A percentile compares a stretch with the other conserved stretches of the same genome.
These are phyloP conservation scores for Uropsilus gracilis DNA, from an alignment of 2,113 vertebrate species.

Conservation along the genomic window DNA sequence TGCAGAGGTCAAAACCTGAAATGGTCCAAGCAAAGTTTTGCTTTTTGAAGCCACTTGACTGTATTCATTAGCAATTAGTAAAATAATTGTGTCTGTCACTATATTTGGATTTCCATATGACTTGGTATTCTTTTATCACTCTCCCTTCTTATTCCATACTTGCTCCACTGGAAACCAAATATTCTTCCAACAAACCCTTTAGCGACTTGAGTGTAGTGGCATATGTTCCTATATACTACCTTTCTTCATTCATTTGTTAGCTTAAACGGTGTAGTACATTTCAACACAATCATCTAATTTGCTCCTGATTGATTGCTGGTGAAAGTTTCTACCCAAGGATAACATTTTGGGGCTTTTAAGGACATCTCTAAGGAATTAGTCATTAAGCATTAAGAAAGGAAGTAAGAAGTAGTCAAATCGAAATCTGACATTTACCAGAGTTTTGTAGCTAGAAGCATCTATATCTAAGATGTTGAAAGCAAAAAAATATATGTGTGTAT, in stretches of 20 bases:
- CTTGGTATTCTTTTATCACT: constrained; percentile 86
- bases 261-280: constrained; percentile 81
- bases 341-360: constrained; percentile 84
- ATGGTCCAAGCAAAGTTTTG: constrained; percentile 88
- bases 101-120: constrained; percentile 88
- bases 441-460: constrained; percentile 81
- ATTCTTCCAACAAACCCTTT: constrained; percentile 82
- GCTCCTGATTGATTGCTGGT: constrained; percentile 84
- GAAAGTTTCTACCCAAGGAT: constrained; percentile 85
- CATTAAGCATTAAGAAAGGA: constrained; percentile 84
- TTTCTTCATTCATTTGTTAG: constrained; percentile 86
- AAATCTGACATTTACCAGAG: constrained; percentile 82
- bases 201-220: constrained; percentile 79
- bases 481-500: constrained; percentile 20
- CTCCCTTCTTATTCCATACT: constrained; percentile 81
- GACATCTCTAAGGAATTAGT: constrained; percentile 83
- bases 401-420: constrained; percentile 82
- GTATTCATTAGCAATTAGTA: constrained; percentile 92
- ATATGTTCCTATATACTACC: constrained; percentile 80
- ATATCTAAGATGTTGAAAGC: constrained; percentile 83
- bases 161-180: constrained; percentile 83
- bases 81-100: constrained; percentile 90
- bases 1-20: constrained; percentile 89
- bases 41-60: constrained; percentile 90
- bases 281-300: constrained; percentile 84